Evolutionary conservation across 2,113 vertebrate genomes (phyloP).

Genomic region (Canis aureus): DNA sequence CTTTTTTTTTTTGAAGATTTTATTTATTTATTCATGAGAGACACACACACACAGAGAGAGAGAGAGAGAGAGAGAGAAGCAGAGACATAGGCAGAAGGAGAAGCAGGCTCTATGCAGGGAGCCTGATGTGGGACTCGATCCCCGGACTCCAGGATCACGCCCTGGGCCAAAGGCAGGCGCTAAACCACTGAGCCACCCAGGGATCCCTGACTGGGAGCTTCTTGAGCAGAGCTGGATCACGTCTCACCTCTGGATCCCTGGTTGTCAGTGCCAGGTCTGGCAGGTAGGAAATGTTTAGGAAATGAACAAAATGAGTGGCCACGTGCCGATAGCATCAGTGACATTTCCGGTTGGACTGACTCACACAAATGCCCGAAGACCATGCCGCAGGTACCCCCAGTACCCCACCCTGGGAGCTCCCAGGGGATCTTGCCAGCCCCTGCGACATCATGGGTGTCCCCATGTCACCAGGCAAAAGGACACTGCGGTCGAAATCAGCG

Average conservation of each 20-base stretch:
- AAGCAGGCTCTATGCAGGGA: too few species aligned
- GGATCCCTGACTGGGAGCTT: background rate
- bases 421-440: background rate
- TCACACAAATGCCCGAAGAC: background rate
- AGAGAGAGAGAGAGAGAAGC: too few species aligned
- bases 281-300: background rate
- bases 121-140: too few species aligned
- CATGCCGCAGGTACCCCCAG: background rate
- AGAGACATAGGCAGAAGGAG: too few species aligned
- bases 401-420: background rate
- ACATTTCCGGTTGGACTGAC: background rate
- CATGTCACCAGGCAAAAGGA: background rate
- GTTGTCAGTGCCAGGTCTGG: background rate
- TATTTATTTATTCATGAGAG: too few species aligned
- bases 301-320: background rate
- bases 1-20: background rate
- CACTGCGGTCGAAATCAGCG: rapidly evolving
- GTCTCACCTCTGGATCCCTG: background rate
- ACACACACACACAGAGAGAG: too few species aligned
- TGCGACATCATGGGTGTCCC: rapidly evolving
- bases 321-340: rapidly evolving
- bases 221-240: background rate
- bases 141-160: too few species aligned
- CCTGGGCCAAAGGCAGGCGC: too few species aligned
- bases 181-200: too few species aligned